phyloP scores from a whole-genome alignment of 2,113 vertebrate species.

The Scatophagus argus region DNA sequence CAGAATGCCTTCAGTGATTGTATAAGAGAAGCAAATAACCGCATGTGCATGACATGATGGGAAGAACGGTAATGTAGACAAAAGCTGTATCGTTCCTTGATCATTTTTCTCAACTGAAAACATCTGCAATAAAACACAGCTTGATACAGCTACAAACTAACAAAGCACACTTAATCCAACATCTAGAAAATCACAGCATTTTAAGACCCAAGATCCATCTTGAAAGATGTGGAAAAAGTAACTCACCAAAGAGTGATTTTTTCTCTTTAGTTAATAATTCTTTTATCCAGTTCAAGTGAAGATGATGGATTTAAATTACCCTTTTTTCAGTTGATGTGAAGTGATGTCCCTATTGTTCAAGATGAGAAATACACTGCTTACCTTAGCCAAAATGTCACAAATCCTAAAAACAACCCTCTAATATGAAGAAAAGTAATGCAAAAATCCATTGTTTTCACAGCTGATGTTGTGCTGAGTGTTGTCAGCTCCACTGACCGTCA shows the following conservation, averaged over 20 bases:
- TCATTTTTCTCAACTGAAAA: not conserved
- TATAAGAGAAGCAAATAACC: not conserved
- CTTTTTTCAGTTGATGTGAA: not conserved
- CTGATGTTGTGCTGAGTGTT: slow-evolving; percentile 11
- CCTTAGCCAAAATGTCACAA: not conserved
- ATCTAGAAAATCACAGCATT: no score
- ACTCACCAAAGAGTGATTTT: no score
- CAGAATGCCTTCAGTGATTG: not conserved
- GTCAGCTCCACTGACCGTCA: slow-evolving; percentile 15
- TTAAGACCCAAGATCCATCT: no score
- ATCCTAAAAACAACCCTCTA: not conserved
- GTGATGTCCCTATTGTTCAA: not conserved
- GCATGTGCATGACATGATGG: slow-evolving; percentile 3
- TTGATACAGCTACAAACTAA: no score
- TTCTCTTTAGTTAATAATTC: no score
- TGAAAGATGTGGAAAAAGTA: no score
- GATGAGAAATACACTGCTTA: not conserved
- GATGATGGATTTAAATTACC: no score
- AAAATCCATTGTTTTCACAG: slow-evolving; percentile 21
- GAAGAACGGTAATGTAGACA: not conserved
- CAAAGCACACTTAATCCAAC: no score
- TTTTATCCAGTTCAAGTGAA: no score
- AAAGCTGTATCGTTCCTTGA: not conserved
- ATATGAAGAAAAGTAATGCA: not conserved
- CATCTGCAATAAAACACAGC: not conserved